Evolutionary conservation across 2,797 vertebrate genomes (phyloP), one percentile per base, ranked within the genome.

Genomic region (Ctenochaetus hawaiiensis): DNA sequence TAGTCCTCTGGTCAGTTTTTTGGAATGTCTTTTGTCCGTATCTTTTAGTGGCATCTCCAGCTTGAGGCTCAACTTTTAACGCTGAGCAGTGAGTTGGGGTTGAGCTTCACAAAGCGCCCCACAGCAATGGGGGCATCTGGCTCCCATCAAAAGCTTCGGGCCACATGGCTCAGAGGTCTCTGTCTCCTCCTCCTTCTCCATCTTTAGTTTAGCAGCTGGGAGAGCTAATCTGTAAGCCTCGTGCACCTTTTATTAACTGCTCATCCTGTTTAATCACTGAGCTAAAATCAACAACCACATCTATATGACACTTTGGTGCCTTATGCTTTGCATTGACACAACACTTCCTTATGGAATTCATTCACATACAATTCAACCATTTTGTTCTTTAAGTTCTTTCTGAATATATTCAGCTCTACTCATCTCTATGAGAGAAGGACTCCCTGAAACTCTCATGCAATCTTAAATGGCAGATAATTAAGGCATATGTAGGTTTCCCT

Each of bases 11-110:
- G 84, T 89, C 74, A 59, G 26, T 84, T 86, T 88, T 86, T 89
- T 93, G 95, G 95, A 96, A 96, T 96, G 95, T 92, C 9, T 77
- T 82, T 78, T 70, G 80, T 87, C 83, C 75, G 61, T 80, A 86
- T 76, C 63, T 84, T 86, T 92, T 77, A 92, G 92, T 87, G 92
- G 92, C 73, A 70, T 82, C 85, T 89, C 80, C 83, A 89, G 74
- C 81, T 88, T 84, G 73, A 89, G 82, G 92, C 80, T 89, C 75
- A 65, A 81, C 83, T 64, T 41, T 66, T 44, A 76, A 67, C 16
- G 45, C 67, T 59, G 78, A 75, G 67, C 67, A 41, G 65, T 16
- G 82, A 39, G 53, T 80, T 80, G 73, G 75, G 82, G 52, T 66
- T 61, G 23, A 39, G 62, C 68, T 53, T 65, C 57, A 64, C 49